Conservation (phyloP, 1,140 invertebrate genomes). For the Oncopeltus fasciatus region DNA sequence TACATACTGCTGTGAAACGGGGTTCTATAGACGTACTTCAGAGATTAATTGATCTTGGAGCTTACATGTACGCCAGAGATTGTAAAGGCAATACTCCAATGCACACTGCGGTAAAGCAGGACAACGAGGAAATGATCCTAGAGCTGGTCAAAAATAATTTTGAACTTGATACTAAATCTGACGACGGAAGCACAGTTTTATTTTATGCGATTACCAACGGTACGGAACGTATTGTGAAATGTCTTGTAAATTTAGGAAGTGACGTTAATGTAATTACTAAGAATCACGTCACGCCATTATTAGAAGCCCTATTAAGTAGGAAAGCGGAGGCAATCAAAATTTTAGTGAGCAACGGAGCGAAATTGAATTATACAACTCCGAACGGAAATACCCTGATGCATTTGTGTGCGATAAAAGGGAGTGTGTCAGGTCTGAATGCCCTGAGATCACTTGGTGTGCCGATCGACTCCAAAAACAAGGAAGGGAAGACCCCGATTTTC, state of each 20-base stretch:
- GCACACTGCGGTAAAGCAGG: not conserved
- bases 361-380: not conserved
- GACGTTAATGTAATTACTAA: not conserved
- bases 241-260: not conserved
- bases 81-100: not conserved
- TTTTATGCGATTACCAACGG: not conserved
- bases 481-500: not conserved
- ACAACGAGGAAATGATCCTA: not conserved
- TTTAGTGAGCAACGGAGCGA: not conserved
- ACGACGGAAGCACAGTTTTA: not conserved
- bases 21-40: not conserved
- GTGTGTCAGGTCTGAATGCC: not conserved
- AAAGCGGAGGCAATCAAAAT: not conserved
- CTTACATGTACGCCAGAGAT: not conserved
- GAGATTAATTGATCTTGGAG: not conserved
- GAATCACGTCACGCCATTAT: not conserved
- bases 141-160: not conserved
- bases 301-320: not conserved
- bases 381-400: not conserved
- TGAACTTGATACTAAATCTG: not conserved
- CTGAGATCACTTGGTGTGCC: not conserved
- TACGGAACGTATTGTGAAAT: not conserved
- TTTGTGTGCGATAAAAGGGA: not conserved
- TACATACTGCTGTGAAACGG: not conserved
- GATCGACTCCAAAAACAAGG: not conserved